Base-by-base conservation (phyloP, 2,888 invertebrate genomes). In the Actias luna region DNA sequence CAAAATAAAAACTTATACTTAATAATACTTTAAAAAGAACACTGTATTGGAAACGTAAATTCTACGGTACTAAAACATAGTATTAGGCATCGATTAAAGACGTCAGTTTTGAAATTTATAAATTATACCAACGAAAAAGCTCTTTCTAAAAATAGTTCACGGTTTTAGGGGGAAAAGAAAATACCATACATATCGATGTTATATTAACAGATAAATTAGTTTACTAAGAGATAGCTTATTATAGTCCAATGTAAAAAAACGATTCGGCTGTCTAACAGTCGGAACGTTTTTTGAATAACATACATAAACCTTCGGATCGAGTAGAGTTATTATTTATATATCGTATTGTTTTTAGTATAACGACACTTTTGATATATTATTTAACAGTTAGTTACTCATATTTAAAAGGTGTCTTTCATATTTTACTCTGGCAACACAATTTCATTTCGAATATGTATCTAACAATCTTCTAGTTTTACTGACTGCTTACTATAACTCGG, bases 141-240 rank as follows among this genome's bases (percentile, higher is more conserved):
- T 77, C 74, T 79, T 78, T 79, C 71, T 81, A 75, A 75, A 75
- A 55, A 55, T 55, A 55, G 29, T 55, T 78, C 84, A 82, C 87
- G 85, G 85, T 86, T 88, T 84, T 90, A 90, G 88, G 80, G 83
- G 81, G 87, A 89, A 89, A 88, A 84, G 81, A 87, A 89, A 89
- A 88, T 84, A 80, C 80, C 88, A 92, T 91, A 92, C 92, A 92
- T 92, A 92, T 92, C 92, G 92, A 88, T 90, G 92, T 92, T 91
- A 87, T 85, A 88, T 85, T 89, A 88, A 85, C 79, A 83, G 69
- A 71, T 69, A 73, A 80, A 69, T 86, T 88, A 90, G 85, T 71
- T 78, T 79, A 80, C 46, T 73, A 79, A 86, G 84, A 67, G 66
- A 78, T 87, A 86, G 85, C 69, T 65, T 71, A 73, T 91, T 90